These are phyloP conservation scores for Diadophis punctatus DNA, from an alignment of 2,113 vertebrate genomes.

Conservation along the genomic window DNA sequence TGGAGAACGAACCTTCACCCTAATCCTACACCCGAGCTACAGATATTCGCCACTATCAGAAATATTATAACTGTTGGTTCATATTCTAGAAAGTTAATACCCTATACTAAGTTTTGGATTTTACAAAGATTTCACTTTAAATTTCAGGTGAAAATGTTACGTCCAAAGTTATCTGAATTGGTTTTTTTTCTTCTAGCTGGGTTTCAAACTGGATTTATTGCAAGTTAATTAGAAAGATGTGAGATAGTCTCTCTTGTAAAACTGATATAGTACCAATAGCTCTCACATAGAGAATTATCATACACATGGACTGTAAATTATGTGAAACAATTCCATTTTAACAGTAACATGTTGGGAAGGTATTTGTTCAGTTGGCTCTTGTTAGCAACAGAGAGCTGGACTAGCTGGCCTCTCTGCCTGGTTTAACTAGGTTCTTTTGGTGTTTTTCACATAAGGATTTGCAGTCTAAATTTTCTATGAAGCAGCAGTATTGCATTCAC, in stretches of 20 bases:
- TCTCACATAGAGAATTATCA: not conserved
- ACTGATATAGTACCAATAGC: not conserved
- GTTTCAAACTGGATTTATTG: not conserved
- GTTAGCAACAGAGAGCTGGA: not conserved
- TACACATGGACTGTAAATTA: not conserved
- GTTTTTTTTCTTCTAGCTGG: not conserved
- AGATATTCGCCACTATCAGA: too few relatives aligned
- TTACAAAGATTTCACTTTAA: too few relatives aligned
- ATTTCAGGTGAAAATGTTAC: not conserved
- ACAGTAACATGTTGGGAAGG: not conserved
- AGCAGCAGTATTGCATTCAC: conserved; percentile 11
- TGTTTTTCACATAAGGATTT: not conserved
- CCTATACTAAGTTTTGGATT: not conserved
- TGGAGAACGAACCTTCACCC: too few relatives aligned
- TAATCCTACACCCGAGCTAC: too few relatives aligned
- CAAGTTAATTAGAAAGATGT: not conserved
- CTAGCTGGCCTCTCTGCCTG: not conserved
- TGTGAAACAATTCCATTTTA: not conserved
- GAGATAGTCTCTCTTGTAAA: not conserved
- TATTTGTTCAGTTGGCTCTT: not conserved
- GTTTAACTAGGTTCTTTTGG: not conserved
- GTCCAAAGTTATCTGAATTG: not conserved
- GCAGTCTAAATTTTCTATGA: not conserved
- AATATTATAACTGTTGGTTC: too few relatives aligned
- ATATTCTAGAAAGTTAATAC: not conserved